Conservation (phyloP, 2,888 invertebrate genomes). For the Anaspis maculata region DNA sequence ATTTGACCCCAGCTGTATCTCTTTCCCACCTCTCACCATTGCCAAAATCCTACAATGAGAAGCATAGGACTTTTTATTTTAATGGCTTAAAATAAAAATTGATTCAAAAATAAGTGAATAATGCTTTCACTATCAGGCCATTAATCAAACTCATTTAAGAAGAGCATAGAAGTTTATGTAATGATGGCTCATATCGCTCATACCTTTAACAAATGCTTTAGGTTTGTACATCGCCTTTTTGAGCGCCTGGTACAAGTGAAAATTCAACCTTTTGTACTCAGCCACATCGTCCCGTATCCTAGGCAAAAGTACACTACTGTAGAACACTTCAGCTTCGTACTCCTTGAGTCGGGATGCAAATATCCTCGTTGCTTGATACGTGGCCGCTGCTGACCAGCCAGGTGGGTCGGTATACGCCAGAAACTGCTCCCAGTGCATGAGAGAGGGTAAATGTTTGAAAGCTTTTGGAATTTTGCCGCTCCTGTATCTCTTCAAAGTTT, state of each 20-base stretch:
- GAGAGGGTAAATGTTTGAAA: slow-evolving; percentile 90
- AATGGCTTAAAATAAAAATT: no score
- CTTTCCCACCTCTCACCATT: no score
- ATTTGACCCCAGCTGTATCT: no score
- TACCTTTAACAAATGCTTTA: slow-evolving; percentile 93
- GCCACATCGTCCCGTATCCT: slow-evolving; percentile 89
- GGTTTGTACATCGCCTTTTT: slow-evolving; percentile 93
- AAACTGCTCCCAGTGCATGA: slow-evolving; percentile 92
- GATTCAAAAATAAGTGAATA: no score
- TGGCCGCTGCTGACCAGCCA: slow-evolving; percentile 95
- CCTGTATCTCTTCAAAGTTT: slow-evolving; percentile 81
- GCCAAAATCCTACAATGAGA: no score
- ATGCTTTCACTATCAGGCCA: no score
- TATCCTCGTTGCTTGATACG: slow-evolving; percentile 92
- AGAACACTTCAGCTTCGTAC: slow-evolving; percentile 93
- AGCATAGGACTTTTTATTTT: no score
- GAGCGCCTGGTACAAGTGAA: slow-evolving; percentile 91
- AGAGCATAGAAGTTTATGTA: no score
- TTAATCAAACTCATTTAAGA: no score
- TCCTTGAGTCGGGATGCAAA: slow-evolving; percentile 96
- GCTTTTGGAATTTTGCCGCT: slow-evolving; percentile 97
- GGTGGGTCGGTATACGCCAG: slow-evolving; percentile 74
- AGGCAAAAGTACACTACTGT: slow-evolving; percentile 86
- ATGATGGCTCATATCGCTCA: no score
- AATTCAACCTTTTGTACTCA: slow-evolving; percentile 91